phyloP scores from a whole-genome alignment of 1,140 invertebrate species.

The Solenopsis fugax region DNA sequence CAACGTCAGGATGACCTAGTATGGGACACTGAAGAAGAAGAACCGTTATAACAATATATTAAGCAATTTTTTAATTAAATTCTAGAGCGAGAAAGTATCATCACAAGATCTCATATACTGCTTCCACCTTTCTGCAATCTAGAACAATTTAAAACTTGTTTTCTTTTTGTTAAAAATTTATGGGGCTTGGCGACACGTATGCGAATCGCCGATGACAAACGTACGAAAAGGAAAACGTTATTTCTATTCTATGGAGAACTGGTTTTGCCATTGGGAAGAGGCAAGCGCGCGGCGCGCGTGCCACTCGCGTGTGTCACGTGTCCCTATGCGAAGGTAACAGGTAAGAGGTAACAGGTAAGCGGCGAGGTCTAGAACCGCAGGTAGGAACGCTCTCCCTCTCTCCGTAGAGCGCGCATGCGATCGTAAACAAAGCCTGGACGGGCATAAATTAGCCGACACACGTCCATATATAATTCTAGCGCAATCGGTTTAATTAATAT shows the following conservation, averaged over 20 bases:
- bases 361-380: slow-evolving; percentile 67
- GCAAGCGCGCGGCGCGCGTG: slow-evolving; percentile 84
- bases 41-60: background rate
- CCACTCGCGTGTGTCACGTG: slow-evolving; percentile 86
- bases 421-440: slow-evolving; percentile 35
- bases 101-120: background rate
- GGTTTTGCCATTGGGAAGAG: slow-evolving; percentile 82
- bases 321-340: slow-evolving; percentile 78
- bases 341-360: slow-evolving; percentile 73
- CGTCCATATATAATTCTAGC: background rate
- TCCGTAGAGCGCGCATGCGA: slow-evolving; percentile 19
- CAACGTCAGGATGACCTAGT: too few species aligned
- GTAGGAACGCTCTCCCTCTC: slow-evolving; percentile 68
- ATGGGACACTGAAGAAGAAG: too few species aligned
- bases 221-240: slow-evolving; percentile 73
- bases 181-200: slow-evolving; percentile 3
- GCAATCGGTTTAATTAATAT: slow-evolving; percentile 54
- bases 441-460: slow-evolving; percentile 38
- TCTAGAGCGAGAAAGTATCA: background rate
- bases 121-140: background rate
- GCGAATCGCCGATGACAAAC: slow-evolving; percentile 31
- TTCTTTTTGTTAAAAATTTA: slow-evolving; percentile 14
- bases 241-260: slow-evolving; percentile 84
- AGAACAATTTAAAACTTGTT: background rate
- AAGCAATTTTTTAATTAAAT: slow-evolving; percentile 13